Percentiles rank a stretch among this genome's conserved stretches.
Conservation (phyloP, 2,113 vertebrate species). For the Rhea pennata region DNA sequence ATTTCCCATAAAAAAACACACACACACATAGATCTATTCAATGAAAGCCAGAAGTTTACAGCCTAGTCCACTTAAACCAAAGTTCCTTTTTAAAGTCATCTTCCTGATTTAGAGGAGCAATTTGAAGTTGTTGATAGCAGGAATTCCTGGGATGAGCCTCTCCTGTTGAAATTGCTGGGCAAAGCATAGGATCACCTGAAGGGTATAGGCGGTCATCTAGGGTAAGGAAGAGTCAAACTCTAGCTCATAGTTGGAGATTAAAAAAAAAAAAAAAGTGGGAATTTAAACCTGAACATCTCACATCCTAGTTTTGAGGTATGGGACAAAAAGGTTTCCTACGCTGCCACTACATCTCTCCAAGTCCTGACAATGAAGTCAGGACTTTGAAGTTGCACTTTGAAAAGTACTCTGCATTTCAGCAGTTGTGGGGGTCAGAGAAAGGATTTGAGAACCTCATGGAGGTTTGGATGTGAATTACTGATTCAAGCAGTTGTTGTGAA, state of each 20-base stretch:
- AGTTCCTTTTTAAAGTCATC: background rate
- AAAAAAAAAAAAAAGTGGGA: too few species aligned
- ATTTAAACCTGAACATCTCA: background rate
- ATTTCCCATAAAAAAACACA: background rate
- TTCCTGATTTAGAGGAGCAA: background rate
- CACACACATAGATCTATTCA: background rate
- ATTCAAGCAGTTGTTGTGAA: fast-evolving
- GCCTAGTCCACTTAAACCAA: background rate
- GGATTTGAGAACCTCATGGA: fast-evolving
- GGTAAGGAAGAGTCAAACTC: background rate
- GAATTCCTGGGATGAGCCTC: background rate
- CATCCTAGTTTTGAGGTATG: background rate
- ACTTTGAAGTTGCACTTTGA: background rate
- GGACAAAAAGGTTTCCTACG: background rate
- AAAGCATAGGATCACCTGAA: background rate
- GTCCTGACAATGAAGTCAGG: background rate
- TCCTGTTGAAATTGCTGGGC: background rate
- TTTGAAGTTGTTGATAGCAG: background rate
- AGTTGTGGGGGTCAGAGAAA: background rate
- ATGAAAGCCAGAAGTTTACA: background rate
- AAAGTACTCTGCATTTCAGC: fast-evolving
- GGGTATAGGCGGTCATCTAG: fast-evolving
- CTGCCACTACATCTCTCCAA: background rate
- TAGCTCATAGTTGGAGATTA: background rate
- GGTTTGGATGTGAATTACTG: fast-evolving